Evolutionary conservation across 1,140 invertebrate species (phyloP), one percentile per base, ranked within the genome.

Genomic region (Oryctes rhinoceros): DNA sequence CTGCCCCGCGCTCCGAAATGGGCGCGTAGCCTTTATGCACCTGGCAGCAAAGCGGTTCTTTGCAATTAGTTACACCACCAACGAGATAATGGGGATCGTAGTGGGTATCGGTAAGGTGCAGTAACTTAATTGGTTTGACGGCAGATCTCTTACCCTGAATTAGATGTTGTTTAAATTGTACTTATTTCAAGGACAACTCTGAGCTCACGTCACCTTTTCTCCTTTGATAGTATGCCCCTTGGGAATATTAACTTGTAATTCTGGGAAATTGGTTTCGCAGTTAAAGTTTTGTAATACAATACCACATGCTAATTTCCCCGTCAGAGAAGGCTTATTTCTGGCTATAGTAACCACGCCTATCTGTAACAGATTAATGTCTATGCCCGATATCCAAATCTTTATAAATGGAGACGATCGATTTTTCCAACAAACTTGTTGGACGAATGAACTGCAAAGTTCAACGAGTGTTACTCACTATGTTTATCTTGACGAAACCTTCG

Each of bases 101-200:
- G 86, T 97, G 96, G 49, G 94, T 91, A 85, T 97, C 96, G 0
- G 93, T 91, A 48, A 97, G 85, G 53, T 97, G 93, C n/a, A 95
- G 88, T 30, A 96, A 88, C 83, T 91, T 90, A 0, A 91, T 30
- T 11, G 78, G 77, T 10, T 81, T 35, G 0, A 65, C 84, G 1
- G 80, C 4, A 35, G 35, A 44, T n/a, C 24, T 11, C 11, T 35
- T 30, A 20, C 67, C 44, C 37, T 47, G 10, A 44, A 44, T 44
- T 18, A 76, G 44, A 47, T 9, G 15, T 0, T n/a, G 3, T 15
- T 78, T 5, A 10, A 37, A 71, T 71, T 20, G 4, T 6, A 49
- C 11, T 78, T 53, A 78, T 18, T 62, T 53, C 6, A 59, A 24
- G 30, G 5, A 44, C 9, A 10, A 44, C 9, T 3, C 39, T 44